These are phyloP conservation scores for Perodicticus potto DNA, from an alignment of 2,797 vertebrate genomes.

Conservation along the genomic window DNA sequence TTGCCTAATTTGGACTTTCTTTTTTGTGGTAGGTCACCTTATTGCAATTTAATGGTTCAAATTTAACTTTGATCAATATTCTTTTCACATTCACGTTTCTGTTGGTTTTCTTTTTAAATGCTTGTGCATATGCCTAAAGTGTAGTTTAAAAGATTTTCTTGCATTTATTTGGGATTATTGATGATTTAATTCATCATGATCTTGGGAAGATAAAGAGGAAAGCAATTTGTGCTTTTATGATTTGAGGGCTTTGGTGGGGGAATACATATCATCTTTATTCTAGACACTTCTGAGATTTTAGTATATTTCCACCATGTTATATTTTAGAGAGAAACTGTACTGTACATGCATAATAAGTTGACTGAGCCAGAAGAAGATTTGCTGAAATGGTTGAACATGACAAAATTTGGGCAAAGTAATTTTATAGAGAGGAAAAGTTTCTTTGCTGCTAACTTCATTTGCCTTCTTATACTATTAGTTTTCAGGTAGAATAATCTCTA, in stretches of 20 bases:
- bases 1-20: slow-evolving; percentile 47
- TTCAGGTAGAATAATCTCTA: slow-evolving; percentile 38
- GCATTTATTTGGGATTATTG: slow-evolving; percentile 47
- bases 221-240: slow-evolving; percentile 15
- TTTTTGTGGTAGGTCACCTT: slow-evolving; percentile 40
- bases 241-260: background rate
- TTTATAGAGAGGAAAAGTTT: slow-evolving; percentile 47
- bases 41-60: slow-evolving; percentile 7
- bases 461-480: background rate
- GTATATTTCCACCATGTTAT: background rate
- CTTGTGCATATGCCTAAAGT: background rate
- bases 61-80: slow-evolving; percentile 57
- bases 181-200: slow-evolving; percentile 47
- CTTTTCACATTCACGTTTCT: slow-evolving; percentile 50
- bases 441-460: slow-evolving; percentile 47
- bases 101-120: slow-evolving; percentile 27
- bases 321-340: slow-evolving; percentile 52
- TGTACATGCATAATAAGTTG: background rate
- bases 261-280: background rate
- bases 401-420: slow-evolving; percentile 29
- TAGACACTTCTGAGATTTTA: slow-evolving; percentile 42
- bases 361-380: background rate
- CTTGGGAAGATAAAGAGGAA: slow-evolving; percentile 40
- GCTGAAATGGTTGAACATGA: slow-evolving; percentile 48
- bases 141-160: slow-evolving; percentile 19